Evolutionary conservation across 2,113 vertebrate species (phyloP), one percentile per base, ranked within the genome.

Genomic region (Tyrannus savana): DNA sequence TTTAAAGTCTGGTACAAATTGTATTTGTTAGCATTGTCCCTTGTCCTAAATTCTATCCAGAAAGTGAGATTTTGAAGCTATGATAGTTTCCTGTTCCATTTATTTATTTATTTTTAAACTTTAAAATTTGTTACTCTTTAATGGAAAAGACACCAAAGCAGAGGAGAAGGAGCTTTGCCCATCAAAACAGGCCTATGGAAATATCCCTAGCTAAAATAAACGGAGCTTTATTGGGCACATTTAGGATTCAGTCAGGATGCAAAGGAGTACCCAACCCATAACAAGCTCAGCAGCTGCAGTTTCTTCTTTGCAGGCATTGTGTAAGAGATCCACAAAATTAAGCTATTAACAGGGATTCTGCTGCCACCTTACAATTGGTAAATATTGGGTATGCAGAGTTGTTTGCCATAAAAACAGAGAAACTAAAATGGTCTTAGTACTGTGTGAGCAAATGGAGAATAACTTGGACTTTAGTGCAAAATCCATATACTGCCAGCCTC

Each of bases 181-280:
- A 68, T 84, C 88, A 68, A 96, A 96, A 96, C 85, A 97, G 66
- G 76, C 69, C 49, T 86, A 84, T 78, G 92, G 94, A 92, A 96
- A 93, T 93, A 94, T 71, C 49, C 44, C 80, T 56, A 84, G 76
- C 72, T 94, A 92, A 97, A 97, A 90, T 72, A 95, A 95, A 94
- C 64, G 60, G 59, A 83, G 41, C 78, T 83, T 58, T 93, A 44
- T 35, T 87, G 58, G 85, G 58, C 81, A 68, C 69, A 92, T 92
- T 84, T 67, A 87, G 73, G 64, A 94, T 87, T 92, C 90, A 46
- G 68, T 77, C 80, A 96, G 90, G 85, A 92, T 95, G 90, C 85
- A 84, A 75, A 92, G 72, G n/a, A 84, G 80, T 81, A 75, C 88
- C 72, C 88, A 90, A 24, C 72, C 63, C 47, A 8, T 62, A 74